These are phyloP conservation scores for Myodes glareolus DNA, from an alignment of 2,113 vertebrate genomes.

Conservation along the genomic window DNA sequence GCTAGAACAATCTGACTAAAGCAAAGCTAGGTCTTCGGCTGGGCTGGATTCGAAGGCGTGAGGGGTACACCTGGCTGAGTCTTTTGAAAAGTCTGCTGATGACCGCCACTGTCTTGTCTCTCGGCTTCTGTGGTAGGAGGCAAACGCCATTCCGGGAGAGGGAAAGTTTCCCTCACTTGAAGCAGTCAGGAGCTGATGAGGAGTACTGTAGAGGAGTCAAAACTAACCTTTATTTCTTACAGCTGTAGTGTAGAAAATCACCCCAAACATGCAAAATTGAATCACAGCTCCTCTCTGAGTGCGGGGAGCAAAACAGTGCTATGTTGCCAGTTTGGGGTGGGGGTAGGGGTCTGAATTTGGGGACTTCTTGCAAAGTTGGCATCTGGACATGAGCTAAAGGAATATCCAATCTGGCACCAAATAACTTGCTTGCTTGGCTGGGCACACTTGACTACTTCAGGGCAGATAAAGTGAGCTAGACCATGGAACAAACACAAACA, in stretches of 20 bases:
- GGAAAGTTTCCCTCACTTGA: neutral
- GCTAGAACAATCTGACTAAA: neutral
- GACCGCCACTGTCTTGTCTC: neutral
- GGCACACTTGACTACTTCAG: neutral
- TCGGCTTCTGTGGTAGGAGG: neutral
- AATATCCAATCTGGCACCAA: neutral
- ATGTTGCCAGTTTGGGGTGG: neutral
- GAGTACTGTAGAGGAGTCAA: neutral
- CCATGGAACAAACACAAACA: neutral
- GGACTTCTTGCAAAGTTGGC: neutral
- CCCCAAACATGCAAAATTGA: neutral
- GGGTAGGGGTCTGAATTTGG: neutral
- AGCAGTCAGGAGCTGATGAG: neutral
- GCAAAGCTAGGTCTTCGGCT: neutral
- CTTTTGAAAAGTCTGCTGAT: too few relatives aligned
- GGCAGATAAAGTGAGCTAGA: neutral
- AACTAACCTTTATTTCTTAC: neutral
- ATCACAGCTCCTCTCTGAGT: neutral
- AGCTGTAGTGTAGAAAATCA: neutral
- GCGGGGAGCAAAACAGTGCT: neutral
- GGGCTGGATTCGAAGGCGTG: neutral
- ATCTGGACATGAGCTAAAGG: neutral
- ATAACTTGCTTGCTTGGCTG: neutral
- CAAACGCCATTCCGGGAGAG: neutral
- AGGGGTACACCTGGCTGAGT: neutral